Percentiles rank a stretch among this genome's conserved stretches.
These are phyloP conservation scores for Leptopilina boulardi DNA, from an alignment of 1,140 invertebrate species.

Conservation along the genomic window DNA sequence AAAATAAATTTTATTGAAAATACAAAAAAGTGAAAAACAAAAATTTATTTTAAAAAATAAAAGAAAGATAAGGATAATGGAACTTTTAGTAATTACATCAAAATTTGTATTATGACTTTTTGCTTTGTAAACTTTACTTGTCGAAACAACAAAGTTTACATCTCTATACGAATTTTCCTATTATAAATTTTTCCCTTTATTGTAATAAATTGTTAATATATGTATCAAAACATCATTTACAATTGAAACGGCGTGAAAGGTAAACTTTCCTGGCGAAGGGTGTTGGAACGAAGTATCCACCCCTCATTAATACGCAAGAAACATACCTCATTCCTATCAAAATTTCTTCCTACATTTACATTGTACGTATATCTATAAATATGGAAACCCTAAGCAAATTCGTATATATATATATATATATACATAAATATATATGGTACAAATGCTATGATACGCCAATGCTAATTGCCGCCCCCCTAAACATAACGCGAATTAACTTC, in stretches of 20 bases:
- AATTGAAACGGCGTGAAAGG: not conserved
- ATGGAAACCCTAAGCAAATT: not conserved
- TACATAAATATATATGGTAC: not conserved
- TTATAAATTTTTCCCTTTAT: too few species aligned
- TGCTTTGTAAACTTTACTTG: too few species aligned
- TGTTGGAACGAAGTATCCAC: not conserved
- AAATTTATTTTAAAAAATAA: too few species aligned
- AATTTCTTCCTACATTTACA: not conserved
- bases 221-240: not conserved
- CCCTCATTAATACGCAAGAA: not conserved
- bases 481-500: conserved; percentile 45
- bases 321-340: not conserved
- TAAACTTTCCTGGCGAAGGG: not conserved
- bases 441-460: conserved; percentile 35
- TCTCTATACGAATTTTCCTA: too few species aligned
- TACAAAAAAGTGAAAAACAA: too few species aligned
- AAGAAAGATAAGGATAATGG: too few species aligned
- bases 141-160: too few species aligned
- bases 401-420: not conserved
- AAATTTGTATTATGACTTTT: too few species aligned
- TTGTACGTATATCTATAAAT: not conserved
- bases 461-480: conserved; percentile 42
- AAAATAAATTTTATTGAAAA: too few species aligned
- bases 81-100: too few species aligned
- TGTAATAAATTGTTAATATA: too few species aligned